Base-by-base conservation (phyloP, 2,888 invertebrate genomes). In the Plebejus anna region DNA sequence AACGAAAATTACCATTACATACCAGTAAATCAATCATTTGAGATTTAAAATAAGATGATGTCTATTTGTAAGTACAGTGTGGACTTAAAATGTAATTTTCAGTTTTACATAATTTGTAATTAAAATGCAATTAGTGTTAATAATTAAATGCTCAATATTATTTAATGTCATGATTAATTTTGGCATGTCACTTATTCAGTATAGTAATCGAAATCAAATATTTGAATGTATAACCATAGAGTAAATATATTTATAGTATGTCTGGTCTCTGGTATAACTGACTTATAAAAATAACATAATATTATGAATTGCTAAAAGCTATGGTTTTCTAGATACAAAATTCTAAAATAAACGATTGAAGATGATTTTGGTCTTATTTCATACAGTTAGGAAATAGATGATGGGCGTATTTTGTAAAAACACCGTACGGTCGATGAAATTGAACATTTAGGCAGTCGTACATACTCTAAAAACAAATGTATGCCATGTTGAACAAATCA, bases 41-140 rank as follows among this genome's bases (percentile, higher is more conserved):
- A 22, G 47, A 47, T 47, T 2, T 13, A 11, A 32, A 9, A 61
- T 7, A 36, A 66, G 28, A 32, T 72, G n/a, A 38, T 55, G 47
- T 32, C n/a, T n/a, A 22, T 22, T 22, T 72, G 72, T 72, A 73
- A 73, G 51, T 73, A 73, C 73, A 73, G 51, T 73, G 9, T 32
- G 5, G 6, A 1, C n/a, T 36, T 71, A 47, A 22, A 51, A 13
- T 22, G 22, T 13, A 28, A 72, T n/a, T 22, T 72, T 72, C 9
- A 13, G 71, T 71, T 42, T 70, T n/a, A 36, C 38, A 38, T 38
- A 42, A n/a, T 70, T 70, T 70, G 38, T 32, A 22, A 38, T 2
- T 38, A 71, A 71, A 71, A 71, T 42, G 22, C 71, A n/a, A 22
- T 22, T 22, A 66, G 32, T 16, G 32, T 61, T 61, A 61, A 55